Conservation (phyloP, 2,888 invertebrate genomes). For the Ectemnius cavifrons region DNA sequence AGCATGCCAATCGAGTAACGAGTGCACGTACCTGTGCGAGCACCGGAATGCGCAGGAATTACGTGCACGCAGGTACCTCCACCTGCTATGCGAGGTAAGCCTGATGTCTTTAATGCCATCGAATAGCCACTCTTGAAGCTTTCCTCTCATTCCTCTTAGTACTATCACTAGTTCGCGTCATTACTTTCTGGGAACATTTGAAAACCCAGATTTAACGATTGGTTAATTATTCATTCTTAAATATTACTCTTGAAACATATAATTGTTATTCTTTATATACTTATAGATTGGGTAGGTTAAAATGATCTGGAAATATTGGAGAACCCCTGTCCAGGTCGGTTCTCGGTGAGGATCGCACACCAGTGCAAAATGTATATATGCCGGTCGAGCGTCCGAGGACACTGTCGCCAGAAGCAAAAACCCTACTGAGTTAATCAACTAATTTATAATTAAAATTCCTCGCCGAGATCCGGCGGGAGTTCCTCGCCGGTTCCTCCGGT, state of each 20-base stretch:
- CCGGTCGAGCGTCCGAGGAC: slow-evolving; percentile 62
- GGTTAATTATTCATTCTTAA: too few relatives aligned
- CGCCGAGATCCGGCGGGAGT: slow-evolving; percentile 61
- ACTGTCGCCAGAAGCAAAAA: slow-evolving; percentile 74
- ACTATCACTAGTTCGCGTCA: too few relatives aligned
- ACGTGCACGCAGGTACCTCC: slow-evolving; percentile 65
- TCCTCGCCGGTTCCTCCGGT: slow-evolving; percentile 44
- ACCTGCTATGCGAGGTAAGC: slow-evolving; percentile 58
- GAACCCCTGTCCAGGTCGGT: slow-evolving; percentile 60
- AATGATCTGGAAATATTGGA: slow-evolving; percentile 31
- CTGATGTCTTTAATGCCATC: slow-evolving; percentile 33
- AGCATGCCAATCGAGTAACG: slow-evolving; percentile 19
- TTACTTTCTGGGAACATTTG: too few relatives aligned
- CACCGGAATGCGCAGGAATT: slow-evolving; percentile 54
- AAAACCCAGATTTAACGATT: too few relatives aligned
- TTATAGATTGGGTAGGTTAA: too few relatives aligned
- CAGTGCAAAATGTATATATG: slow-evolving; percentile 33
- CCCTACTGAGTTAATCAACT: slow-evolving; percentile 78
- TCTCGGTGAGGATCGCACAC: slow-evolving; percentile 49
- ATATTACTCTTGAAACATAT: too few relatives aligned
- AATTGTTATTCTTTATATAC: too few relatives aligned
- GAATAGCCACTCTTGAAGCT: slow-evolving; percentile 1
- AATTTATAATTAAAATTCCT: slow-evolving; percentile 79
- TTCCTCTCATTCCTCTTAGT: too few relatives aligned
- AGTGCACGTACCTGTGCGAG: slow-evolving; percentile 18